Conservation (phyloP, 2,888 invertebrate species). For the Lysandra coridon region DNA sequence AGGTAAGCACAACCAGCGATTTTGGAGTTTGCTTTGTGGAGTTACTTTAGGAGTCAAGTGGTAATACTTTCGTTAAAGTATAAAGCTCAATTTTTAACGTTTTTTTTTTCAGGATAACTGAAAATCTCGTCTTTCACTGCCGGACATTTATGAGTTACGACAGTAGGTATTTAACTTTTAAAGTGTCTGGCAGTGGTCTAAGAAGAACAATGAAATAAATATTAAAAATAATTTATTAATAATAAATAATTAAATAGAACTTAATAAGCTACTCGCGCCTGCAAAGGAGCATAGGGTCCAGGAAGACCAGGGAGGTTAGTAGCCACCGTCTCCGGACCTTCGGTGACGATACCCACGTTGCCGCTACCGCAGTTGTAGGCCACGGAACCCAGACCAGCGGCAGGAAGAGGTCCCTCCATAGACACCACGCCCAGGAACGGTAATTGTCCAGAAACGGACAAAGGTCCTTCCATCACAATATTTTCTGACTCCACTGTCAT, state of each 20-base stretch:
- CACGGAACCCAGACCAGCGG: conserved; percentile 46
- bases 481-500: conserved; percentile 43
- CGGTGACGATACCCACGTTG: conserved; percentile 32
- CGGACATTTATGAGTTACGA: no score
- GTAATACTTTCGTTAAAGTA: no score
- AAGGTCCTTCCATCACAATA: conserved; percentile 43
- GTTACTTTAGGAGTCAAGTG: no score
- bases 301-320: neutral
- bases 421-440: conserved; percentile 45
- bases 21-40: no score
- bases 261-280: conserved; percentile 23
- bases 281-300: conserved; percentile 1
- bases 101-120: no score
- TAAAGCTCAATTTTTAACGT: no score
- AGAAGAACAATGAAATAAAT: neutral
- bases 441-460: conserved; percentile 42
- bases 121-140: no score
- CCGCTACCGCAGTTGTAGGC: conserved; percentile 48
- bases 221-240: conserved; percentile 31
- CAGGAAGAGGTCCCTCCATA: conserved; percentile 44
- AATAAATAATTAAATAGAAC: conserved; percentile 26
- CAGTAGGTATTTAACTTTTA: no score
- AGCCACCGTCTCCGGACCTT: conserved; percentile 25
- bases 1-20: no score
- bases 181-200: no score